phyloP scores from a whole-genome alignment of 2,113 vertebrate genomes.

The Taurulus bubalis region DNA sequence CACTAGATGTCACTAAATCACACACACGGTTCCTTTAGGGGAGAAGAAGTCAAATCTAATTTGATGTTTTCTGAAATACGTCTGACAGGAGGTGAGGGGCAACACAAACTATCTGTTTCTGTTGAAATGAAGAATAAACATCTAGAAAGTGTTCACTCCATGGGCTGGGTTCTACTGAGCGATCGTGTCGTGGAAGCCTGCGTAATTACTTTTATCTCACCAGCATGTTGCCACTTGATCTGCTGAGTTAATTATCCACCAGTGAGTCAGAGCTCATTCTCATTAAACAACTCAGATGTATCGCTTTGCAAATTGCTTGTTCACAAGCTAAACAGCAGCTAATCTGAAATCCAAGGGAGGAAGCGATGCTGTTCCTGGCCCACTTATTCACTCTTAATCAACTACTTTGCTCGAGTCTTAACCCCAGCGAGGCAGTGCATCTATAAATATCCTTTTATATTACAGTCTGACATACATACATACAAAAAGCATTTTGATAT shows the following conservation, averaged over 20 bases:
- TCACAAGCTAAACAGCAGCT: constrained; percentile 1
- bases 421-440: not conserved
- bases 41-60: not conserved
- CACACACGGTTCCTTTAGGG: not conserved
- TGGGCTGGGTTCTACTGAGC: not conserved
- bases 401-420: not conserved
- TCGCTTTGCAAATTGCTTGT: not conserved
- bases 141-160: not conserved
- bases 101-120: not conserved
- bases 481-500: not conserved
- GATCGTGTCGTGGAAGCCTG: not conserved
- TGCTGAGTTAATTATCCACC: not conserved
- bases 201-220: not conserved
- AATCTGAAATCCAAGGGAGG: constrained; percentile 9
- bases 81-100: not conserved
- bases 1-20: not conserved
- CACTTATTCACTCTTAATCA: constrained; percentile 15
- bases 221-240: not conserved
- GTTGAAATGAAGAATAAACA: not conserved
- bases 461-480: constrained; percentile 25
- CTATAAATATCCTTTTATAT: constrained; percentile 28
- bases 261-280: not conserved
- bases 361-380: not conserved
- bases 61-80: not conserved
- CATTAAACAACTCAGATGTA: not conserved